Conservation (phyloP, 2,113 vertebrate genomes). For the Cichladusa arquata region DNA sequence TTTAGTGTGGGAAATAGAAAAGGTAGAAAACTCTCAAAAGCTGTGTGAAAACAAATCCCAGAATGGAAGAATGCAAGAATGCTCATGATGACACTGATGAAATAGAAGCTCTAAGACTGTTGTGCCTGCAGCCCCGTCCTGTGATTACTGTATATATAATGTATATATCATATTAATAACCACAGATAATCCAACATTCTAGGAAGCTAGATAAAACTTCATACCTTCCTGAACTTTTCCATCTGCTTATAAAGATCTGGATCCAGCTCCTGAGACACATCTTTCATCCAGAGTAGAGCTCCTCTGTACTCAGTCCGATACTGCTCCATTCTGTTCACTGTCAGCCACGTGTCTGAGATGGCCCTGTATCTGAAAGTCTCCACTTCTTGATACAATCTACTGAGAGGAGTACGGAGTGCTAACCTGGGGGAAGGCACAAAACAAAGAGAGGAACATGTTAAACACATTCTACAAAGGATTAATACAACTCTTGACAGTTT, state of each 20-base stretch:
- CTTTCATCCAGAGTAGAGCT: slow-evolving; percentile 97
- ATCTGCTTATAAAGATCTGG: slow-evolving; percentile 96
- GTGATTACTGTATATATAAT: no score
- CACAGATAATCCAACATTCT: background rate
- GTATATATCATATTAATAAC: no score
- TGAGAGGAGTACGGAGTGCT: slow-evolving; percentile 86
- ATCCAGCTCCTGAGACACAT: slow-evolving; percentile 96
- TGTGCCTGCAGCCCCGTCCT: no score
- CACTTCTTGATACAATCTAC: slow-evolving; percentile 93
- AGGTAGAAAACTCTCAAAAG: no score
- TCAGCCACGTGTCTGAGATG: slow-evolving; percentile 96
- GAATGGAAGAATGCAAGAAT: no score
- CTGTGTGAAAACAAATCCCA: no score
- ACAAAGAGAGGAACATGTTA: background rate
- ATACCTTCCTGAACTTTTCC: slow-evolving; percentile 98
- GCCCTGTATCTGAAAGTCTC: slow-evolving; percentile 95
- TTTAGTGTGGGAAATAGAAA: background rate
- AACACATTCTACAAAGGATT: background rate
- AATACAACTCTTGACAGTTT: background rate
- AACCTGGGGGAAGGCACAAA: slow-evolving; percentile 66
- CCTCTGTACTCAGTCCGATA: slow-evolving; percentile 92
- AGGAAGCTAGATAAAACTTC: slow-evolving; percentile 20
- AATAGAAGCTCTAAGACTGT: no score
- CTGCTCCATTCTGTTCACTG: slow-evolving; percentile 96
- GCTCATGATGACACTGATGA: no score